Evolutionary conservation across 2,888 invertebrate genomes (phyloP), one percentile per base, ranked within the genome.

Genomic region (Archips xylosteana): DNA sequence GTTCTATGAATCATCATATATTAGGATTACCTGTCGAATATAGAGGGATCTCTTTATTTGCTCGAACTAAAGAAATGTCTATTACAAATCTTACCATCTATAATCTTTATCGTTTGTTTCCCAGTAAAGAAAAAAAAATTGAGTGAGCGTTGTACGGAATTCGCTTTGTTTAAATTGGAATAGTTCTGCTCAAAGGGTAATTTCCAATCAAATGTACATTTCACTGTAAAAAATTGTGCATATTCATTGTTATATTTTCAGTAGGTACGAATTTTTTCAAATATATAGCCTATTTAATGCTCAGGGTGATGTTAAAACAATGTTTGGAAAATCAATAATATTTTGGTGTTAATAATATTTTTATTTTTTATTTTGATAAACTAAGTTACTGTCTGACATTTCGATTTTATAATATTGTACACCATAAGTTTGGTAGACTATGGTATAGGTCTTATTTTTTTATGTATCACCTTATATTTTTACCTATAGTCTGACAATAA

Each of bases 1-100:
- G 71, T 76, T 75, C 51, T 59, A 73, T 76, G 74, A 77, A 77
- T 76, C 74, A 71, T 65, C 49, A 15, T 57, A 34, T 70, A 64
- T 70, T 36, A 49, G 65, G 64, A 59, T 65, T 71, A 47, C 64
- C 15, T 71, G 34, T 13, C 34, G 15, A 45, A 57, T 36, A 23
- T 63, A 54, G 39, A 54, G 39, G 49, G 39, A 59, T 32, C 54
- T 54, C 59, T 60, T 65, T 71, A 45, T 47, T 45, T 39, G 59
- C 45, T 73, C 68, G 64, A 68, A 71, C 59, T 67, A 63, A 6
- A 32, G 32, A 47, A 32, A 32, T 47, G 32, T 13, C 23, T 63
- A 32, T 47, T 49, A 34, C n/a, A 34, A 63, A 47, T 12, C 47
- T 32, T 10, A 4, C 45, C 12, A 10, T 15, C 23, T 42, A 23